These are phyloP conservation scores for Drosophila ananassae DNA, from an alignment of 1,140 invertebrate genomes.

Conservation along the genomic window DNA sequence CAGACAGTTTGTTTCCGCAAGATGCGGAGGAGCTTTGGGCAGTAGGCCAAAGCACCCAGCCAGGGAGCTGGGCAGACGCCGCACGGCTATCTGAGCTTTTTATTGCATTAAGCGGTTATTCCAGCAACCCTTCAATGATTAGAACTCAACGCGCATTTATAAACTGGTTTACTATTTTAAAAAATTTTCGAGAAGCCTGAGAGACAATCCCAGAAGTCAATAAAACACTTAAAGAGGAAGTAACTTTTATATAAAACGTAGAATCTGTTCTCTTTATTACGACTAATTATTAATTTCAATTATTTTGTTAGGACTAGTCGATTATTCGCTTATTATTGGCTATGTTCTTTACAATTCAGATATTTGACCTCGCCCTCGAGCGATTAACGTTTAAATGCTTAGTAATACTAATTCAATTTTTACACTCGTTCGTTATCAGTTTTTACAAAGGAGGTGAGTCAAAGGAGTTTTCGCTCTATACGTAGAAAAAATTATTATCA, in stretches of 20 bases:
- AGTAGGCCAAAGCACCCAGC: background rate
- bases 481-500: conserved; percentile 74
- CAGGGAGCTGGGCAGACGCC: conserved; percentile 19
- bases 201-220: background rate
- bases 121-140: conserved; percentile 30
- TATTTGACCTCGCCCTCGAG: conserved; percentile 37
- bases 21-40: conserved; percentile 11
- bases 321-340: conserved; percentile 51
- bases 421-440: conserved; percentile 28
- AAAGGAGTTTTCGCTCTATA: conserved; percentile 38
- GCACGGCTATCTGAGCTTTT: conserved; percentile 47
- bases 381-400: conserved; percentile 51
- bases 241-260: conserved; percentile 72
- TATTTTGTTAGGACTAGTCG: conserved; percentile 54
- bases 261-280: conserved; percentile 72
- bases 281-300: conserved; percentile 62
- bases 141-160: conserved; percentile 41
- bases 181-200: background rate
- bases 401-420: conserved; percentile 53
- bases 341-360: conserved; percentile 65
- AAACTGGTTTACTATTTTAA: background rate
- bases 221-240: background rate
- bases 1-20: conserved; percentile 36
- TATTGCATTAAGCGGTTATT: conserved; percentile 42
- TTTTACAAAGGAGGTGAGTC: conserved; percentile 45